Percentiles rank a stretch among this genome's conserved stretches.
phyloP scores from a whole-genome alignment of 1,140 invertebrate genomes.

The Aphelenchoides fujianensis region DNA sequence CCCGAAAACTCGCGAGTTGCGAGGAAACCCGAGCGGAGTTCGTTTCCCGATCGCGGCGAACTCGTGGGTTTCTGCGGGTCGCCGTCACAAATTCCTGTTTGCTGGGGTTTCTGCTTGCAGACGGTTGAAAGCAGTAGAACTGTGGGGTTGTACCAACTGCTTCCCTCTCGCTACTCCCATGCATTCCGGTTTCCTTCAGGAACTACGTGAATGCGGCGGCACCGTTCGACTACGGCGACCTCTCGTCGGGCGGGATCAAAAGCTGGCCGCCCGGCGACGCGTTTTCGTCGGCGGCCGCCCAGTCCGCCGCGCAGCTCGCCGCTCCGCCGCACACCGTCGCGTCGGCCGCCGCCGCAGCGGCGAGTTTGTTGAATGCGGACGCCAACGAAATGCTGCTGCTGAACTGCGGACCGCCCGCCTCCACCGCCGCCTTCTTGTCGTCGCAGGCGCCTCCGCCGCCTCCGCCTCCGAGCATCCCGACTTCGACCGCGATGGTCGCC shows the following conservation, averaged over 20 bases:
- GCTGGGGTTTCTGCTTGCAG: background rate
- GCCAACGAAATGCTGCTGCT: constrained; percentile 1
- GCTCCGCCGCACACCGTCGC: background rate
- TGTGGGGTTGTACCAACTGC: background rate
- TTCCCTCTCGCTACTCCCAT: background rate
- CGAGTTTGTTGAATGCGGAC: background rate
- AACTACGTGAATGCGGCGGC: constrained; percentile 5
- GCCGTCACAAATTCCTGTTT: background rate
- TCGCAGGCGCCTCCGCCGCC: background rate
- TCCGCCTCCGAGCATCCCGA: background rate
- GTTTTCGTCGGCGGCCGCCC: background rate
- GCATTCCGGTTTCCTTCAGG: background rate
- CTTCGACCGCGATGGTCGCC: background rate
- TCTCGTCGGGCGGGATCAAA: background rate
- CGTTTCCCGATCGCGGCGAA: too few relatives aligned
- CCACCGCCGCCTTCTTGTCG: background rate
- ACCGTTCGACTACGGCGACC: background rate
- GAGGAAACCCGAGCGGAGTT: too few relatives aligned
- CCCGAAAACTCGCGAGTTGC: background rate
- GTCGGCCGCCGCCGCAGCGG: too few relatives aligned
- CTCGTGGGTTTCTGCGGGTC: too few relatives aligned
- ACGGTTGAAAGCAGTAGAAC: background rate
- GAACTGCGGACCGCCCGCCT: too few relatives aligned
- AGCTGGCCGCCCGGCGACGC: background rate
- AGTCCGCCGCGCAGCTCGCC: background rate